These are phyloP conservation scores for Chydorus sphaericus DNA, from an alignment of 2,888 invertebrate species.

Conservation along the genomic window DNA sequence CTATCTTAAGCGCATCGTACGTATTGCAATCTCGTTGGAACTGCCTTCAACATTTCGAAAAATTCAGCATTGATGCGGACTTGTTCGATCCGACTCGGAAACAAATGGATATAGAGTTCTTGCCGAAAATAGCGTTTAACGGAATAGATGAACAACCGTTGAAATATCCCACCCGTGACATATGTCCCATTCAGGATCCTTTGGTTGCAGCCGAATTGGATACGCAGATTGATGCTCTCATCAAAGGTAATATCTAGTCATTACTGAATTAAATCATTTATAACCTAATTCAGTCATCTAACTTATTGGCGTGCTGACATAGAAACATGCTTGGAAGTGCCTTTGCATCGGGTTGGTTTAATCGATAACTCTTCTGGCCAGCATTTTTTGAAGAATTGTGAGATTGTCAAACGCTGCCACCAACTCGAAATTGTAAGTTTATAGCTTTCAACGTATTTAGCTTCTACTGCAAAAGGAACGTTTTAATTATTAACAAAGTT, in stretches of 20 bases:
- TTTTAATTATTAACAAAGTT: too few relatives aligned
- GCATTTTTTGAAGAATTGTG: not conserved
- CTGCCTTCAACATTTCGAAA: conserved; percentile 24
- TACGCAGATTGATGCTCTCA: conserved; percentile 42
- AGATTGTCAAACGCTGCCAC: not conserved
- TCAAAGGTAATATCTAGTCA: conserved; percentile 33
- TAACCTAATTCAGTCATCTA: not conserved
- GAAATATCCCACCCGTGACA: conserved; percentile 51
- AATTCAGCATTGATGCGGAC: not conserved
- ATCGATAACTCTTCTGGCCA: not conserved
- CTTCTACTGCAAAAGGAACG: too few relatives aligned
- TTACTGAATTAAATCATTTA: not conserved
- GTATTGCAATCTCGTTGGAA: conserved; percentile 30
- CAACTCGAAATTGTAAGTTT: not conserved
- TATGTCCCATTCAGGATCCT: conserved; percentile 48
- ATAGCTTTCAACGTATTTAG: too few relatives aligned
- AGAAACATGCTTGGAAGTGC: not conserved
- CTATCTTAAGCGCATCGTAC: conserved; percentile 30
- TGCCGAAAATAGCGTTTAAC: conserved; percentile 30
- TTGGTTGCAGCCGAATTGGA: conserved; percentile 35
- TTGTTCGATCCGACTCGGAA: too few relatives aligned
- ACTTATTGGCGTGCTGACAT: too few relatives aligned
- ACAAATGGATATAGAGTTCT: not conserved
- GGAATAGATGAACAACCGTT: conserved; percentile 46
- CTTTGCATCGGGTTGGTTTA: not conserved